A percentile compares a stretch with the other conserved stretches of the same genome.
phyloP scores from a whole-genome alignment of 2,888 invertebrate species.

The Andrena bucephala region DNA sequence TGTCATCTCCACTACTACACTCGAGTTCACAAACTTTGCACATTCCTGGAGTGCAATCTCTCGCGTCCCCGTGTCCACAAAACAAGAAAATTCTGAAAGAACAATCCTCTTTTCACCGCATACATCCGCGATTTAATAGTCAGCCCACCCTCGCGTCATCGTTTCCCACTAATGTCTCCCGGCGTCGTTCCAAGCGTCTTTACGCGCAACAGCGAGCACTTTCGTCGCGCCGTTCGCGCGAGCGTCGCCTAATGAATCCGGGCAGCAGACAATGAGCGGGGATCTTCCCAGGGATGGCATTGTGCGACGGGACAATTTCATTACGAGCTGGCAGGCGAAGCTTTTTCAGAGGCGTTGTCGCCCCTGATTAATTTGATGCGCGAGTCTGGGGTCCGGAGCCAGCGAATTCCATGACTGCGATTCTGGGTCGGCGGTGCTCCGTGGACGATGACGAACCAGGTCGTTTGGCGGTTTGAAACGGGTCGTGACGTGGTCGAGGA shows the following conservation, averaged over 20 bases:
- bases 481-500: slow-evolving; percentile 35
- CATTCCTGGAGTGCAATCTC: background rate
- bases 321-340: slow-evolving; percentile 59
- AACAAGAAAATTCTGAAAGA: background rate
- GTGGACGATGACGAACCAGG: slow-evolving; percentile 44
- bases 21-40: background rate
- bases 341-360: slow-evolving; percentile 68
- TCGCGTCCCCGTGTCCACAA: background rate
- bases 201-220: slow-evolving; percentile 29
- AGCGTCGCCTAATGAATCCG: slow-evolving; percentile 73
- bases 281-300: slow-evolving; percentile 45
- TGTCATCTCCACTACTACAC: background rate
- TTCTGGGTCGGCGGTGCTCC: slow-evolving; percentile 23
- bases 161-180: slow-evolving; percentile 4
- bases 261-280: slow-evolving; percentile 62
- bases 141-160: background rate
- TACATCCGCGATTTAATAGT: slow-evolving; percentile 7
- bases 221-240: slow-evolving; percentile 57
- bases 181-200: slow-evolving; percentile 22
- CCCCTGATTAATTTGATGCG: slow-evolving; percentile 72
- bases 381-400: slow-evolving; percentile 9
- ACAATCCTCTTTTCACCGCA: background rate
- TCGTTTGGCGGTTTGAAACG: slow-evolving; percentile 25
- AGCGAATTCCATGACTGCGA: slow-evolving; percentile 55
- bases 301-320: slow-evolving; percentile 72